Evolutionary conservation across 2,797 vertebrate genomes (phyloP).

Genomic region (Myotis pilosus): DNA sequence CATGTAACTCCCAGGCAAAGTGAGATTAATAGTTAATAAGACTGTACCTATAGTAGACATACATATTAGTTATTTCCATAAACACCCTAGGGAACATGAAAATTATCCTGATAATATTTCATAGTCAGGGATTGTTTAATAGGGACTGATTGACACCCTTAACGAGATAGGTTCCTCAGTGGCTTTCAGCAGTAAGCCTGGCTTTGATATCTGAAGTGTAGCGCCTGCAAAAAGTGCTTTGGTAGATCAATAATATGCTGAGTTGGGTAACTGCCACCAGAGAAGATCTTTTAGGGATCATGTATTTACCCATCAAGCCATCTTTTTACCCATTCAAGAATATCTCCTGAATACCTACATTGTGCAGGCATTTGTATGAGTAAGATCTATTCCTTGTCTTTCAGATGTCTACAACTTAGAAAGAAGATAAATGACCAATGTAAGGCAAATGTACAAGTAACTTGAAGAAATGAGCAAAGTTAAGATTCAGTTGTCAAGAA

Average conservation of each 20-base stretch:
- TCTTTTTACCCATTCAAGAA: background rate
- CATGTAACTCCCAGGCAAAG: background rate
- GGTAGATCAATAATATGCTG: background rate
- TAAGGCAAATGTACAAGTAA: background rate
- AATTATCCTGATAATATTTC: background rate
- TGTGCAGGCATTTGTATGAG: background rate
- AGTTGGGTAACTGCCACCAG: background rate
- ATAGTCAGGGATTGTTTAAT: background rate
- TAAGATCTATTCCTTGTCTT: background rate
- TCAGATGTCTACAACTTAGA: background rate
- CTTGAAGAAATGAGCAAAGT: background rate
- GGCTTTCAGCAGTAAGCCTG: background rate
- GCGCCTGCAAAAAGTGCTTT: background rate
- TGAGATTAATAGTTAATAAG: background rate
- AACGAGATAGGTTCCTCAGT: background rate
- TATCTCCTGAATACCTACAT: background rate
- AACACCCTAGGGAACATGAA: background rate
- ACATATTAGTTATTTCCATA: background rate
- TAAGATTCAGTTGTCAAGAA: background rate
- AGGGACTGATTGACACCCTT: background rate
- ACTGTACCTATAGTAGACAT: background rate
- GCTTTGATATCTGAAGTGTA: background rate
- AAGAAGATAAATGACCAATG: background rate
- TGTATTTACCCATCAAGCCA: background rate
- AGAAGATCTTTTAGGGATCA: background rate